Percentiles rank a stretch among this genome's conserved stretches.
These are phyloP conservation scores for Autographa pulchrina DNA, from an alignment of 2,888 invertebrate genomes.

Conservation along the genomic window DNA sequence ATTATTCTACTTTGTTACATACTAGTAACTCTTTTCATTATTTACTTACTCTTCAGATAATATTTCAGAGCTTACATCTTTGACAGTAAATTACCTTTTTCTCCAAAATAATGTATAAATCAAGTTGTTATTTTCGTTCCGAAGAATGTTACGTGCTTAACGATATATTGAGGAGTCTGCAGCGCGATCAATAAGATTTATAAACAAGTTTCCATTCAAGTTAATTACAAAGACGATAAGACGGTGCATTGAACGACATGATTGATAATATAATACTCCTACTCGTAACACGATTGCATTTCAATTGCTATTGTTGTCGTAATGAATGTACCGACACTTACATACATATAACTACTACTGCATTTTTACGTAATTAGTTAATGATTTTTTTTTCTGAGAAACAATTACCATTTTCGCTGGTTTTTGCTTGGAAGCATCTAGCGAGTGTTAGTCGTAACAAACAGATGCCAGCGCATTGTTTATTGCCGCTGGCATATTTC, in stretches of 20 bases:
- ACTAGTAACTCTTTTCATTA: not conserved
- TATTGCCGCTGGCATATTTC: slow-evolving; percentile 77
- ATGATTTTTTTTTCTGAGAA: slow-evolving; percentile 30
- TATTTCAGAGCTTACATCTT: slow-evolving; percentile 37
- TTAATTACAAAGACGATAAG: slow-evolving; percentile 70
- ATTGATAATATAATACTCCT: slow-evolving; percentile 67
- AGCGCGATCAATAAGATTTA: slow-evolving; percentile 67
- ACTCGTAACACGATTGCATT: slow-evolving; percentile 66
- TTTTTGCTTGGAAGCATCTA: slow-evolving; percentile 44
- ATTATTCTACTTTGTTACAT: slow-evolving; percentile 14
- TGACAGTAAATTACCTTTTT: slow-evolving; percentile 43
- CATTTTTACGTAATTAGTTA: slow-evolving; percentile 24
- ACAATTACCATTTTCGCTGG: slow-evolving; percentile 33
- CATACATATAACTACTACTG: slow-evolving; percentile 26
- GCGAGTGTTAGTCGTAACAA: slow-evolving; percentile 53
- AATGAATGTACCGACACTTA: slow-evolving; percentile 46
- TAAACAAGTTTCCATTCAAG: slow-evolving; percentile 69
- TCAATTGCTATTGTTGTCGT: slow-evolving; percentile 70
- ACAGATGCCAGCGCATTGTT: slow-evolving; percentile 75
- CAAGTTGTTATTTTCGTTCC: slow-evolving; percentile 52
- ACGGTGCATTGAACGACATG: slow-evolving; percentile 68
- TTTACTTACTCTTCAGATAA: slow-evolving; percentile 11
- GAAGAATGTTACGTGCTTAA: slow-evolving; percentile 51
- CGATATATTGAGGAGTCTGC: slow-evolving; percentile 56
- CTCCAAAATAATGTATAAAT: slow-evolving; percentile 53